These are phyloP conservation scores for Catonia carolina DNA, from an alignment of 2,888 invertebrate species.

Conservation along the genomic window DNA sequence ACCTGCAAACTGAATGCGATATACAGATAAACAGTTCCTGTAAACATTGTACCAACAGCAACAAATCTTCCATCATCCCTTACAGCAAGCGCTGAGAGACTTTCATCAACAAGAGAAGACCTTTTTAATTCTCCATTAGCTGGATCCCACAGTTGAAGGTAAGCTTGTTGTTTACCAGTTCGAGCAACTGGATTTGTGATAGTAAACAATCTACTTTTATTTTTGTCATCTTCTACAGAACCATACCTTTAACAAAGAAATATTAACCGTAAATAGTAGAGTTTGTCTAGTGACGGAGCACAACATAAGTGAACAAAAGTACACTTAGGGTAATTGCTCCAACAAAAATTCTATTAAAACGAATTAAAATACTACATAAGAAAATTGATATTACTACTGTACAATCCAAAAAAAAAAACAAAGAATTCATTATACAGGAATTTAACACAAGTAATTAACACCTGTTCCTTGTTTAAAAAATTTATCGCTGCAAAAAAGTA, in stretches of 20 bases:
- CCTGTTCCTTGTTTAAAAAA: no score
- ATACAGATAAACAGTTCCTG: conserved; percentile 84
- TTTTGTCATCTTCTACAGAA: conserved; percentile 58
- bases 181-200: conserved; percentile 72
- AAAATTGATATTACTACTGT: no score
- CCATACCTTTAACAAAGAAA: conserved; percentile 57
- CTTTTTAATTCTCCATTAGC: conserved; percentile 53
- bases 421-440: no score
- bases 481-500: no score
- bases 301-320: no score
- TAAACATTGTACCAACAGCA: conserved; percentile 89
- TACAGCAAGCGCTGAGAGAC: conserved; percentile 76
- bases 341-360: background rate
- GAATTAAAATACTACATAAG: no score
- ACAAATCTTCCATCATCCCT: conserved; percentile 88
- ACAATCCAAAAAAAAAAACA: no score
- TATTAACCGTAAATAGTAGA: no score
- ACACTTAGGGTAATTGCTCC: background rate
- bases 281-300: background rate
- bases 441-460: no score
- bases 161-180: conserved; percentile 65
- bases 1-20: conserved; percentile 88
- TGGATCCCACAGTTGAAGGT: conserved; percentile 72
- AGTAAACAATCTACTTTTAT: conserved; percentile 62
- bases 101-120: conserved; percentile 59